These are phyloP conservation scores for Agapornis roseicollis DNA, from an alignment of 2,113 vertebrate species.

Conservation along the genomic window DNA sequence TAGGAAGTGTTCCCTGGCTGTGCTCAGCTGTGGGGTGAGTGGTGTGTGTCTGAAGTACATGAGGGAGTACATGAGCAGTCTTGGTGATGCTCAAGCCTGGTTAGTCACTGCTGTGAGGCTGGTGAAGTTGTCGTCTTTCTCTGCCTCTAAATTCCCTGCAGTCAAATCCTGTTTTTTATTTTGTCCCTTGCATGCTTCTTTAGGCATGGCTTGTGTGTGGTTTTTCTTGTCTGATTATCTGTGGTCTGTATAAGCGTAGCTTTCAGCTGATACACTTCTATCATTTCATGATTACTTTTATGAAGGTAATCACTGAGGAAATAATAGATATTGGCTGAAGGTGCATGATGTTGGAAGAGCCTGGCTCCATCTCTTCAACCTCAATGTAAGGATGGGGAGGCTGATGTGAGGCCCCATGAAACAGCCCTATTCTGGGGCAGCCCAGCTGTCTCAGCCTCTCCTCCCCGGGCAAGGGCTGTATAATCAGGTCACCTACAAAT, in stretches of 20 bases:
- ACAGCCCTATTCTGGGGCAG: background rate
- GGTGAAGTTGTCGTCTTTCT: background rate
- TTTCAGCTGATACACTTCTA: background rate
- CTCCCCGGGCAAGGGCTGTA: background rate
- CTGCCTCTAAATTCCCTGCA: background rate
- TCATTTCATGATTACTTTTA: background rate
- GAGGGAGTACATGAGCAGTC: background rate
- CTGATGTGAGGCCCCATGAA: fast-evolving
- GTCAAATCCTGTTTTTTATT: background rate
- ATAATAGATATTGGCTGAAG: background rate
- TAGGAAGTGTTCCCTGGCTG: background rate
- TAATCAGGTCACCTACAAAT: background rate
- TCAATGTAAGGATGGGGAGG: fast-evolving
- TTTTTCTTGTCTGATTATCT: background rate
- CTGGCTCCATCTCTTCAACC: background rate
- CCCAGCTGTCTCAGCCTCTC: background rate
- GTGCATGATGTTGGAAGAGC: background rate
- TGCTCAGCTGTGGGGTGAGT: background rate
- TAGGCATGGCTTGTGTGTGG: background rate
- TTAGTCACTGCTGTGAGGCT: background rate
- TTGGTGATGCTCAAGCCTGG: background rate
- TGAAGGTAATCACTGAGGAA: background rate
- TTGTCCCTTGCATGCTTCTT: background rate
- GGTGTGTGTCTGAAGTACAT: background rate
- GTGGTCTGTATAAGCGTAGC: background rate